Percentiles rank a stretch among this genome's conserved stretches.
Evolutionary conservation across 2,888 invertebrate genomes (phyloP).

Genomic region (Magallana nippona): DNA sequence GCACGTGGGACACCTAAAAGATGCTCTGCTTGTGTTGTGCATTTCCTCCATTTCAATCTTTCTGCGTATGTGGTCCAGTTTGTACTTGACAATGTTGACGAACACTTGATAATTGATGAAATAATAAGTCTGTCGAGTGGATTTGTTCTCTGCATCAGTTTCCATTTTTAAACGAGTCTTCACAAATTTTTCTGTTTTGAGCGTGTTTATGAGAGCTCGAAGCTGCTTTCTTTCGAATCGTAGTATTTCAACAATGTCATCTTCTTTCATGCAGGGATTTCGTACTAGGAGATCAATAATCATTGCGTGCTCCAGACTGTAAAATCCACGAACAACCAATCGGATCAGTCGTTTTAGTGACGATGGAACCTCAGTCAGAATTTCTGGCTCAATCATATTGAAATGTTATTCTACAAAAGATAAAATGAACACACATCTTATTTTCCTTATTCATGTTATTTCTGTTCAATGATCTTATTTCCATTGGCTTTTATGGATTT

Average conservation of each 20-base stretch:
- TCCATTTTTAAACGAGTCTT: constrained; percentile 91
- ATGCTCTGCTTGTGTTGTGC: constrained; percentile 95
- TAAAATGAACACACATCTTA: no score
- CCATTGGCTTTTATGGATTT: no score
- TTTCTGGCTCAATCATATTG: constrained; percentile 74
- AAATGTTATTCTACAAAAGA: not conserved
- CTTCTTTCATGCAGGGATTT: constrained; percentile 89
- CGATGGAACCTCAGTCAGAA: constrained; percentile 93
- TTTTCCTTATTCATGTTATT: no score
- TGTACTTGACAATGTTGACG: constrained; percentile 98
- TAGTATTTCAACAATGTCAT: constrained; percentile 88
- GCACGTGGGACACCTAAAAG: constrained; percentile 95
- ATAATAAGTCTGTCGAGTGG: constrained; percentile 97
- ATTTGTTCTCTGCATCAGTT: constrained; percentile 95
- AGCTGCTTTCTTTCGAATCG: constrained; percentile 96
- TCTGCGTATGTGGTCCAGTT: constrained; percentile 96
- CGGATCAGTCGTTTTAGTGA: constrained; percentile 93
- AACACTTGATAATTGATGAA: constrained; percentile 97
- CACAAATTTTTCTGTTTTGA: constrained; percentile 93
- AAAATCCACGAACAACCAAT: constrained; percentile 95
- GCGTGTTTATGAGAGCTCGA: constrained; percentile 87
- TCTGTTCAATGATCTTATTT: no score
- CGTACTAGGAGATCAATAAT: constrained; percentile 97
- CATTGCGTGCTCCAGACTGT: constrained; percentile 94
- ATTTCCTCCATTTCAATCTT: constrained; percentile 97